These are phyloP conservation scores for Orthosia cruda DNA, from an alignment of 2,888 invertebrate species.

Conservation along the genomic window DNA sequence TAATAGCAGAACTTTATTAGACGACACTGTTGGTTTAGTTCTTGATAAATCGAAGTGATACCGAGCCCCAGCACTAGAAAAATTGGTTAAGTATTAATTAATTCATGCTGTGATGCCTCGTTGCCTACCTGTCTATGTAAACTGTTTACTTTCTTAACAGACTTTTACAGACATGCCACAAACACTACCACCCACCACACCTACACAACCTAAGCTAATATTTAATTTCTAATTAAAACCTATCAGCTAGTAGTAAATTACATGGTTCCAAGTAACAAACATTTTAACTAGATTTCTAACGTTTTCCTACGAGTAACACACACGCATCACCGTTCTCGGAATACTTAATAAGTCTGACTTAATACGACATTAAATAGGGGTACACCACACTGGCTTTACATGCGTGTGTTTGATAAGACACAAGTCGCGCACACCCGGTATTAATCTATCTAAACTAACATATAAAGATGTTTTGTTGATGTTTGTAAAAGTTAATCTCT, in stretches of 20 bases:
- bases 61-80: too few relatives aligned
- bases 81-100: too few relatives aligned
- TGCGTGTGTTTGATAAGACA: background rate
- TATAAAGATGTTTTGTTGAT: too few relatives aligned
- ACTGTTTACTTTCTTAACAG: background rate
- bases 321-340: background rate
- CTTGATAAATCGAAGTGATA: too few relatives aligned
- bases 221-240: background rate
- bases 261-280: conserved; percentile 6
- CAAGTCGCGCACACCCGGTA: background rate
- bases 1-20: too few relatives aligned
- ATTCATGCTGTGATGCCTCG: too few relatives aligned
- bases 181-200: too few relatives aligned
- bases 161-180: background rate
- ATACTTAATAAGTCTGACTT: conserved; percentile 8
- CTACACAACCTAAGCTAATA: background rate
- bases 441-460: too few relatives aligned
- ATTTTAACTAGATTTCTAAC: conserved; percentile 3
- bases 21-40: too few relatives aligned
- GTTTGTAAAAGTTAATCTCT: too few relatives aligned
- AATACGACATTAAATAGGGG: background rate
- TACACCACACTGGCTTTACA: background rate
- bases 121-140: background rate
- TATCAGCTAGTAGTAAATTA: background rate
- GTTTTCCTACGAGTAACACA: background rate